A percentile compares a stretch with the other conserved stretches of the same genome.
Conservation (phyloP, 37 sponge, comb jelly and placozoan species). For the Spongilla lacustris region DNA sequence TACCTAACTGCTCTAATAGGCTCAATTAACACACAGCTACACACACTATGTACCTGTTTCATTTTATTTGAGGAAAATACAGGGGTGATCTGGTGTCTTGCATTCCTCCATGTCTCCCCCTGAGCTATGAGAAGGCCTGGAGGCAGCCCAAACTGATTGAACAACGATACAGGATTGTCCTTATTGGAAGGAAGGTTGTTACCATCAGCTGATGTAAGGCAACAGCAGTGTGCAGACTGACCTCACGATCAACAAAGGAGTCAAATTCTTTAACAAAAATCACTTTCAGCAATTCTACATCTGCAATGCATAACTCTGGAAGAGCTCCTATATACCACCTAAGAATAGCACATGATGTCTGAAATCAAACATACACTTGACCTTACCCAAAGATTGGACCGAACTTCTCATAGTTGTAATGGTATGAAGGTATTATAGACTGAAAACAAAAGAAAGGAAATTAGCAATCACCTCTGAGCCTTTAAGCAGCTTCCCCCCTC, state of each 20-base stretch:
- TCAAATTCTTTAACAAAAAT: constrained; percentile 56
- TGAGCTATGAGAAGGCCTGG: constrained; percentile 49
- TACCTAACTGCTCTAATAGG: too few species aligned
- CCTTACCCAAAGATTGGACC: too few species aligned
- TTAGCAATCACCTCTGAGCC: too few species aligned
- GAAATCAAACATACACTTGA: too few species aligned
- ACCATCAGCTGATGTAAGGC: too few species aligned
- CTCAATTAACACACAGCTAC: too few species aligned
- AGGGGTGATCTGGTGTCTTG: constrained; percentile 60
- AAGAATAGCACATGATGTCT: too few species aligned
- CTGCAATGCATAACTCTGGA: constrained; percentile 27
- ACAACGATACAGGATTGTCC: constrained; percentile 18
- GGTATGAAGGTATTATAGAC: too few species aligned
- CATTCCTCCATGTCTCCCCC: constrained; percentile 50
- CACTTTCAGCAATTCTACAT: constrained; percentile 61
- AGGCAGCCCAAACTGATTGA: not conserved
- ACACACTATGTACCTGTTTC: constrained; percentile 46
- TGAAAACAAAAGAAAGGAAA: too few species aligned
- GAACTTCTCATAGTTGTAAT: too few species aligned
- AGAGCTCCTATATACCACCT: constrained; percentile 50
- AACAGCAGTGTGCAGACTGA: too few species aligned
- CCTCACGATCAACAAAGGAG: constrained; percentile 46
- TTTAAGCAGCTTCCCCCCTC: too few species aligned
- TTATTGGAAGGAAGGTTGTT: not conserved
- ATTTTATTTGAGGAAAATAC: constrained; percentile 67